A percentile compares a stretch with the other conserved stretches of the same genome.
Evolutionary conservation across 1,140 invertebrate species (phyloP).

Genomic region (Lepidurus couesii): DNA sequence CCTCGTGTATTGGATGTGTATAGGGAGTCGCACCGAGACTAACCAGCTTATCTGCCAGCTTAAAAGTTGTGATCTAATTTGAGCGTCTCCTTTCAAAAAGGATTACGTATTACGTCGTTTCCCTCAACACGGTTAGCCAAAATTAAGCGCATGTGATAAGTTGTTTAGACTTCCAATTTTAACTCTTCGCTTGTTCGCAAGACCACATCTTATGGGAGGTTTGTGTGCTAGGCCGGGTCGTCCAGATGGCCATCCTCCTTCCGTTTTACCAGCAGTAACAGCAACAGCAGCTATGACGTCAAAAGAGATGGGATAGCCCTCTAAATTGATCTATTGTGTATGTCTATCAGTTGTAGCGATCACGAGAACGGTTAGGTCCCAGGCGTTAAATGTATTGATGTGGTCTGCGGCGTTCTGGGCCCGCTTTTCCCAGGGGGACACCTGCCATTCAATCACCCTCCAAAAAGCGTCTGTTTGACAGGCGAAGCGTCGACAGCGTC

Average conservation of each 20-base stretch:
- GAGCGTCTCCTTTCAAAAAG: constrained; percentile 14
- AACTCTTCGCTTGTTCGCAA: neutral
- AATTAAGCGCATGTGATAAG: neutral
- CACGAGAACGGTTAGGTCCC: neutral
- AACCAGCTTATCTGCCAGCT: constrained; percentile 11
- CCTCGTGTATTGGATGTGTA: neutral
- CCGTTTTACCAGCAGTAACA: neutral
- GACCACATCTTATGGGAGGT: neutral
- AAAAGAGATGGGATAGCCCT: neutral
- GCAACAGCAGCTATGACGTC: neutral
- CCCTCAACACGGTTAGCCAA: neutral
- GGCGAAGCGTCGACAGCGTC: neutral
- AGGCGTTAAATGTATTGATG: constrained; percentile 19
- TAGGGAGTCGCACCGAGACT: neutral
- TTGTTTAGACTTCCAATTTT: neutral
- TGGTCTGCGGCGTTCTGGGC: neutral
- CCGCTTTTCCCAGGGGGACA: neutral
- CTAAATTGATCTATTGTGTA: constrained; percentile 20
- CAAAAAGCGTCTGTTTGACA: neutral
- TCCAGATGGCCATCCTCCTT: neutral
- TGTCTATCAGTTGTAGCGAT: neutral
- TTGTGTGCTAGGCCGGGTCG: neutral
- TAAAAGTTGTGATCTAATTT: constrained; percentile 11
- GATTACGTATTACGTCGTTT: constrained; percentile 15
- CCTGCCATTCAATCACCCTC: neutral